These are phyloP conservation scores for Mimas tiliae DNA, from an alignment of 2,888 invertebrate species.

Conservation along the genomic window DNA sequence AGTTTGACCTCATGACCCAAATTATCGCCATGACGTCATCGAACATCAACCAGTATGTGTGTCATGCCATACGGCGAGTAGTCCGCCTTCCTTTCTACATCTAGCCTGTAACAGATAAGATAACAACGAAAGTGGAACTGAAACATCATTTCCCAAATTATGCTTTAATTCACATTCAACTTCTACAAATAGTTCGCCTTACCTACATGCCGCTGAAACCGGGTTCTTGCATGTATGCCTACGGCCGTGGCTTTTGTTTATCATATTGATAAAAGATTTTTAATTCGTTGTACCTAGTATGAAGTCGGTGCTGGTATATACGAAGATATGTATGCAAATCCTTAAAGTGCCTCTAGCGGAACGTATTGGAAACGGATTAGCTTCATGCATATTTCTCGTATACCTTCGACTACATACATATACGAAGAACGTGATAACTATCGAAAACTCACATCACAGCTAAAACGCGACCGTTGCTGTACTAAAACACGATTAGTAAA, in stretches of 20 bases:
- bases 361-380: too few species aligned
- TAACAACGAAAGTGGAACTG: slow-evolving; percentile 30
- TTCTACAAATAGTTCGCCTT: not conserved
- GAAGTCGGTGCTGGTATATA: too few species aligned
- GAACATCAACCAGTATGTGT: slow-evolving; percentile 69
- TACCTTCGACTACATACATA: too few species aligned
- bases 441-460: too few species aligned
- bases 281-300: too few species aligned
- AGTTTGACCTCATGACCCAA: slow-evolving; percentile 76
- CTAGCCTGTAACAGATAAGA: slow-evolving; percentile 46
- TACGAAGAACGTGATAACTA: too few species aligned
- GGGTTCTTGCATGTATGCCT: not conserved
- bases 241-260: not conserved
- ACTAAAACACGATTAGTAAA: too few species aligned
- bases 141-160: not conserved
- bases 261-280: not conserved
- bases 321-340: too few species aligned
- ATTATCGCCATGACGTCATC: slow-evolving; percentile 77
- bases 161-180: not conserved
- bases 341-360: too few species aligned
- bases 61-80: slow-evolving; percentile 53
- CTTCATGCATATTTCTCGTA: too few species aligned
- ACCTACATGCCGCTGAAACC: not conserved
- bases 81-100: slow-evolving; percentile 45
- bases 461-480: too few species aligned